These are phyloP conservation scores for Oncorhynchus tshawytscha DNA, from an alignment of 2,113 vertebrate species.

Conservation along the genomic window DNA sequence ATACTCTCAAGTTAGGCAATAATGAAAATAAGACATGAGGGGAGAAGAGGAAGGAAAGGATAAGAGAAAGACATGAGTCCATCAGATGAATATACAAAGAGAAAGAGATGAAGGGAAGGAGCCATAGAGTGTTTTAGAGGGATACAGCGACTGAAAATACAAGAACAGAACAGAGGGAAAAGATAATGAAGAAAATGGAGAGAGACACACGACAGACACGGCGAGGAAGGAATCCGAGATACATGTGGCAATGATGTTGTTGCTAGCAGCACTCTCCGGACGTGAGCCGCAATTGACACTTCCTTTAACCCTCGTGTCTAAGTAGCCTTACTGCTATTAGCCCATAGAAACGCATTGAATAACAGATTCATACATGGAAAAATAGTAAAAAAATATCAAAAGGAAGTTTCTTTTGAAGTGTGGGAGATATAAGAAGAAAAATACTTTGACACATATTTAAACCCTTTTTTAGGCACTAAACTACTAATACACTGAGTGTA, in stretches of 20 bases:
- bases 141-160: not conserved
- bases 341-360: too few relatives aligned
- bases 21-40: not conserved
- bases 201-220: not conserved
- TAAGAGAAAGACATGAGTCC: not conserved
- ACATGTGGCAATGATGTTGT: not conserved
- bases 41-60: not conserved
- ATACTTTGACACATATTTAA: too few relatives aligned
- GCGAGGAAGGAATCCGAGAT: not conserved
- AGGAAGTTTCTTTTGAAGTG: too few relatives aligned
- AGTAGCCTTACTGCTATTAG: too few relatives aligned
- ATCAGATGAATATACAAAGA: not conserved
- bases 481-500: too few relatives aligned
- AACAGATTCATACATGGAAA: too few relatives aligned
- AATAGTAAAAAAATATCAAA: too few relatives aligned
- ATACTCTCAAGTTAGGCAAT: conserved; percentile 1
- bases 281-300: too few relatives aligned
- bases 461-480: too few relatives aligned
- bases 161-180: not conserved
- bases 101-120: not conserved
- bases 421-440: too few relatives aligned
- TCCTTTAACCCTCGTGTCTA: too few relatives aligned
- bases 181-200: not conserved
- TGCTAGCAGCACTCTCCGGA: too few relatives aligned
- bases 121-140: not conserved